These are phyloP conservation scores for Micronycteris hirsuta DNA, from an alignment of 2,113 vertebrate species.

Conservation along the genomic window DNA sequence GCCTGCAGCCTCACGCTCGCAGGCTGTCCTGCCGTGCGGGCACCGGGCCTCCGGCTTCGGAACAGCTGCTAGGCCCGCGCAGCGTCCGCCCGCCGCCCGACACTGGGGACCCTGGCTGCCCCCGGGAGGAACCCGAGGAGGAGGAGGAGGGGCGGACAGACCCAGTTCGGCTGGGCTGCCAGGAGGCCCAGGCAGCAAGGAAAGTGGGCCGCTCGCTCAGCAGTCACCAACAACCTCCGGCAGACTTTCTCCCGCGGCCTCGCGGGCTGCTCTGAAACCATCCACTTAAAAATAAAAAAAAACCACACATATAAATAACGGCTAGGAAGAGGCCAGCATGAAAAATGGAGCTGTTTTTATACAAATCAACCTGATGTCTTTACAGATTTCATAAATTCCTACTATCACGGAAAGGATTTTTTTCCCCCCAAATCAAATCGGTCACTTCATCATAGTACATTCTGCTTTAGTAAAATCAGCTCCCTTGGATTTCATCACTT, in stretches of 20 bases:
- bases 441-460: neutral
- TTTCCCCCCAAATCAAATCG: constrained; percentile 31
- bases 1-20: constrained; percentile 79
- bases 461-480: constrained; percentile 77
- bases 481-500: constrained; percentile 76
- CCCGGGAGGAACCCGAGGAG: constrained; percentile 75
- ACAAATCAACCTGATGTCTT: neutral
- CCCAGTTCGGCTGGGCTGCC: neutral
- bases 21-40: constrained; percentile 79
- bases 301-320: neutral
- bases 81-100: constrained; percentile 55
- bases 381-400: constrained; percentile 12
- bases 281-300: neutral
- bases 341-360: constrained; percentile 5
- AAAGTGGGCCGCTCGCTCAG: neutral
- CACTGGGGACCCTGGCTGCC: constrained; percentile 73
- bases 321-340: neutral
- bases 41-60: constrained; percentile 72
- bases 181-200: neutral
- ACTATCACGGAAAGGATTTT: constrained; percentile 33
- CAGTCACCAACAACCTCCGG: neutral
- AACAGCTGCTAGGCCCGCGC: constrained; percentile 86
- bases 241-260: neutral
- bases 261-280: neutral
- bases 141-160: neutral